These are phyloP conservation scores for Xestia sexstrigata DNA, from an alignment of 2,888 invertebrate species.

Conservation along the genomic window DNA sequence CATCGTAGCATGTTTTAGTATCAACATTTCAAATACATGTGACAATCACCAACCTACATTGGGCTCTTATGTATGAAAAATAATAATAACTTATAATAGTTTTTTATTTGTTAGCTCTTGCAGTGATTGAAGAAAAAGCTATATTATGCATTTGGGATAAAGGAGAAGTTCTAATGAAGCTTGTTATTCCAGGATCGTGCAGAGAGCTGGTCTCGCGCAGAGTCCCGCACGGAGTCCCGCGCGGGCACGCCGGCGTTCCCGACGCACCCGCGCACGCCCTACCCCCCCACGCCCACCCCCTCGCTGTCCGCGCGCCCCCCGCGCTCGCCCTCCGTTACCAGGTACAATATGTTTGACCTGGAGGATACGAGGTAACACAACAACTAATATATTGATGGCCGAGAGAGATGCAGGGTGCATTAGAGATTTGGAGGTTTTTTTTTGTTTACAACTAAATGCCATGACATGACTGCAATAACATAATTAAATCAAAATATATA, in stretches of 20 bases:
- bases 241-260: conserved; percentile 98
- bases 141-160: background rate
- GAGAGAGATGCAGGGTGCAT: background rate
- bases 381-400: conserved; percentile 1
- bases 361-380: conserved; percentile 55
- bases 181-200: conserved; percentile 90
- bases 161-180: background rate
- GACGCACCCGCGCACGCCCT: conserved; percentile 97
- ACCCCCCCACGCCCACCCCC: conserved; percentile 94
- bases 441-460: background rate
- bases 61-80: too few relatives aligned
- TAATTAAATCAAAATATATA: too few relatives aligned
- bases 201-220: conserved; percentile 88
- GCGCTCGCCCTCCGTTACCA: conserved; percentile 93
- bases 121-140: background rate
- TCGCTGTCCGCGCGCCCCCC: conserved; percentile 94
- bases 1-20: background rate
- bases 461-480: background rate
- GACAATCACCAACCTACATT: background rate
- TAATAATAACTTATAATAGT: too few relatives aligned
- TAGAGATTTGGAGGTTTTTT: background rate
- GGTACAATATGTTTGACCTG: conserved; percentile 73
- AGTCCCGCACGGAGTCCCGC: conserved; percentile 91
- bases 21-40: background rate
- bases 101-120: too few relatives aligned